Percentiles rank a stretch among this genome's conserved stretches.
phyloP scores from a whole-genome alignment of 2,888 invertebrate genomes.

The Hybos culiciformis region DNA sequence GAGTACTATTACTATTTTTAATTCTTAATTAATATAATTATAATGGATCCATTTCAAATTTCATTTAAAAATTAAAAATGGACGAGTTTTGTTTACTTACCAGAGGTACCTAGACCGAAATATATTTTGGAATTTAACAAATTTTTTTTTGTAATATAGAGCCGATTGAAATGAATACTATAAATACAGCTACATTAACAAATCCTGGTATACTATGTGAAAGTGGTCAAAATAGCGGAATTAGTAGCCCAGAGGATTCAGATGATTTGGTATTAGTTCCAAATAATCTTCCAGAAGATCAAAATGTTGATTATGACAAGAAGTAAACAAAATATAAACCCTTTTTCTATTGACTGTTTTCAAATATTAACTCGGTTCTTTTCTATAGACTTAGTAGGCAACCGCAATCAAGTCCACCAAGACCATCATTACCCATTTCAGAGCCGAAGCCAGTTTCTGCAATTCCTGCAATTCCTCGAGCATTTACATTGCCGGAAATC shows the following conservation, averaged over 20 bases:
- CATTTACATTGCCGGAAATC: slow-evolving; percentile 55
- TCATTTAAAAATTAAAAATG: too few relatives aligned
- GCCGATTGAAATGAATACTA: slow-evolving; percentile 39
- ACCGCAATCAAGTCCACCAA: slow-evolving; percentile 43
- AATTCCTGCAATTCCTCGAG: slow-evolving; percentile 48
- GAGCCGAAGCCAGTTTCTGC: slow-evolving; percentile 67
- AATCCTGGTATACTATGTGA: slow-evolving; percentile 41
- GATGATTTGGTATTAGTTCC: slow-evolving; percentile 77
- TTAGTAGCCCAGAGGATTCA: slow-evolving; percentile 52
- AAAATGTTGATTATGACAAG: slow-evolving; percentile 30
- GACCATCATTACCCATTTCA: slow-evolving; percentile 55
- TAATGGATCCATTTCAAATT: too few relatives aligned
- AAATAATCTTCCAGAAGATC: slow-evolving; percentile 48
- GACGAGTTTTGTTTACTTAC: too few relatives aligned
- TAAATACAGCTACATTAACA: slow-evolving; percentile 43
- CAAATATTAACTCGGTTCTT: too few relatives aligned
- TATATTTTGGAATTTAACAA: too few relatives aligned
- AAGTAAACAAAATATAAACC: slow-evolving; percentile 19
- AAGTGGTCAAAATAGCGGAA: slow-evolving; percentile 36
- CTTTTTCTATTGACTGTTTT: background rate
- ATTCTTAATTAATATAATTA: too few relatives aligned
- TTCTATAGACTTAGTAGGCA: too few relatives aligned
- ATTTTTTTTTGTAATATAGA: too few relatives aligned
- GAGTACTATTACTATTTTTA: too few relatives aligned
- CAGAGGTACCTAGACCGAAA: too few relatives aligned